Percentiles rank a stretch among this genome's conserved stretches.
phyloP scores from a whole-genome alignment of 1,140 invertebrate genomes.

The Heliothis virescens region DNA sequence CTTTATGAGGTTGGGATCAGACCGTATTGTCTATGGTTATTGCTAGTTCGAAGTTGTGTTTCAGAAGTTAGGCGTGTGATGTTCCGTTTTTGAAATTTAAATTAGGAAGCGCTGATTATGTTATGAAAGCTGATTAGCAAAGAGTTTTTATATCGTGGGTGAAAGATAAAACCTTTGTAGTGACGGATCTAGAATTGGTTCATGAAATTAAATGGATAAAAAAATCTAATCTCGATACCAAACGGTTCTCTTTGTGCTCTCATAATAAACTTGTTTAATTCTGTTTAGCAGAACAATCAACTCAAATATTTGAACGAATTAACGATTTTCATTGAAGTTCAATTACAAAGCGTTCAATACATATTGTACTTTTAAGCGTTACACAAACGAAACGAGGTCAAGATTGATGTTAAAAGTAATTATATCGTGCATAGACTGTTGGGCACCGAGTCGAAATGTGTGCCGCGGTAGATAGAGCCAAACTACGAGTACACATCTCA shows the following conservation, averaged over 20 bases:
- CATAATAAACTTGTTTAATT: slow-evolving; percentile 25
- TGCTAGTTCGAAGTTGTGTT: neutral
- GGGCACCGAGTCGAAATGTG: slow-evolving; percentile 42
- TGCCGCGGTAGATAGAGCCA: slow-evolving; percentile 8
- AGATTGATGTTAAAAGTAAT: slow-evolving; percentile 55
- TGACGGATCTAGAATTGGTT: neutral
- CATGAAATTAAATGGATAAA: neutral
- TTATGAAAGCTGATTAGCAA: too few relatives aligned
- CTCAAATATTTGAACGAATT: slow-evolving; percentile 22
- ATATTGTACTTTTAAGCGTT: slow-evolving; percentile 41
- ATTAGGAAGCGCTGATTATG: neutral
- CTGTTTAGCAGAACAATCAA: slow-evolving; percentile 25
- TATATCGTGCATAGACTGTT: slow-evolving; percentile 50
- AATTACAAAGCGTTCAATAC: slow-evolving; percentile 21
- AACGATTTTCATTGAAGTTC: slow-evolving; percentile 3
- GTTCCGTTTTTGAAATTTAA: too few relatives aligned
- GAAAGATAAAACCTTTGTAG: neutral
- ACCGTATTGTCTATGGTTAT: neutral
- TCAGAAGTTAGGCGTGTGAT: neutral
- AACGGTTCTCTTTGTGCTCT: neutral
- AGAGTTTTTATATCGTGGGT: neutral
- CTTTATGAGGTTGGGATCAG: neutral
- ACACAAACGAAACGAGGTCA: slow-evolving; percentile 41
- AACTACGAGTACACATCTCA: slow-evolving; percentile 32
- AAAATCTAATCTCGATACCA: neutral